Conservation (phyloP, 2,888 invertebrate species). For the Orthosia gracilis region DNA sequence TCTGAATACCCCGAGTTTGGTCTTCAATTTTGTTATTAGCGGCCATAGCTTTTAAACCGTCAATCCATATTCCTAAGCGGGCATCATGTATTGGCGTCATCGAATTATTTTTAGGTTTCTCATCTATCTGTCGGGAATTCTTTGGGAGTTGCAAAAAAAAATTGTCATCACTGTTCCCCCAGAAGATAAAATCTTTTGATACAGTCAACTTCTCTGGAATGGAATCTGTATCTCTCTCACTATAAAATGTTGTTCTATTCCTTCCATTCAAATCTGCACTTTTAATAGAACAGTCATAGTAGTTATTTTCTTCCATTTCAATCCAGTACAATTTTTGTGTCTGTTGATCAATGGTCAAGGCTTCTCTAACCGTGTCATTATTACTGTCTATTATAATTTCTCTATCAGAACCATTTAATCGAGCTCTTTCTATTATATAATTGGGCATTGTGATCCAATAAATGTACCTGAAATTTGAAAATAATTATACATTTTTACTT, state of each 20-base stretch:
- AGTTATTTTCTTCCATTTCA: too few relatives aligned
- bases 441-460: too few relatives aligned
- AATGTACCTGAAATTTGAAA: too few relatives aligned
- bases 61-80: too few relatives aligned
- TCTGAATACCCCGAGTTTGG: slow-evolving; percentile 71
- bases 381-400: too few relatives aligned
- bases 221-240: neutral
- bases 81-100: too few relatives aligned
- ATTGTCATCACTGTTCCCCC: neutral
- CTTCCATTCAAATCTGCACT: slow-evolving; percentile 1
- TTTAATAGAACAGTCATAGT: neutral
- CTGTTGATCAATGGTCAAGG: neutral
- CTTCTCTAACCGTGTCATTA: too few relatives aligned
- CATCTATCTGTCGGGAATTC: neutral
- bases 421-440: too few relatives aligned
- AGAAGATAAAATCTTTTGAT: neutral
- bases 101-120: slow-evolving; percentile 23
- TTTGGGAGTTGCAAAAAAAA: neutral
- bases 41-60: too few relatives aligned
- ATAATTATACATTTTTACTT: too few relatives aligned
- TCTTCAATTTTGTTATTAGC: slow-evolving; percentile 81
- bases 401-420: too few relatives aligned
- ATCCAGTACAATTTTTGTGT: neutral
- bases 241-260: neutral
- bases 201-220: too few relatives aligned